phyloP scores from a whole-genome alignment of 2,888 invertebrate species.

The Erynnis tages region DNA sequence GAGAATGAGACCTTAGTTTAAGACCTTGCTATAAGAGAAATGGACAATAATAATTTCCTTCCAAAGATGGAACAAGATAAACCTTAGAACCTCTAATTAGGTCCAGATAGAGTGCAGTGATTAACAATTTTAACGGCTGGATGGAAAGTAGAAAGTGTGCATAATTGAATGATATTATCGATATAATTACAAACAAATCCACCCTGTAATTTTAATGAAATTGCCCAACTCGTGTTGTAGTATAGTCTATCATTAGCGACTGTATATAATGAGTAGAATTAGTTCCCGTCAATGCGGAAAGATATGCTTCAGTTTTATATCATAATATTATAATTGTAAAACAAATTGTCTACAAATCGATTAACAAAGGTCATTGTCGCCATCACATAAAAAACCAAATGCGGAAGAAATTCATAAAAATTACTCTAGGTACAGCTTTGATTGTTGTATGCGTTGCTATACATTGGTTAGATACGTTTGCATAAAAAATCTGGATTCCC shows the following conservation, averaged over 20 bases:
- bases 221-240: background rate
- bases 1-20: no score
- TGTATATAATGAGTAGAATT: background rate
- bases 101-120: slow-evolving; percentile 7
- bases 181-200: slow-evolving; percentile 14
- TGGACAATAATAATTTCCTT: background rate
- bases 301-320: no score
- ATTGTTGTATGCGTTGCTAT: no score
- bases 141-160: slow-evolving; percentile 22
- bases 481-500: slow-evolving; percentile 37
- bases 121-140: slow-evolving; percentile 13
- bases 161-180: slow-evolving; percentile 21
- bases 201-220: slow-evolving; percentile 7
- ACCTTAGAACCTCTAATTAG: slow-evolving; percentile 8
- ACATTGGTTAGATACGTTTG: no score
- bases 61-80: no score
- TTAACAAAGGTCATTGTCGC: no score
- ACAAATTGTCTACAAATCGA: no score
- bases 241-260: background rate
- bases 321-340: no score
- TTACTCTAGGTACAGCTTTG: no score
- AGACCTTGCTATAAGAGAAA: no score
- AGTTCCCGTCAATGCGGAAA: background rate
- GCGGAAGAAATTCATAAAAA: no score
- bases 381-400: no score